Evolutionary conservation across 2,113 vertebrate genomes (phyloP).

Genomic region (Nestor notabilis): DNA sequence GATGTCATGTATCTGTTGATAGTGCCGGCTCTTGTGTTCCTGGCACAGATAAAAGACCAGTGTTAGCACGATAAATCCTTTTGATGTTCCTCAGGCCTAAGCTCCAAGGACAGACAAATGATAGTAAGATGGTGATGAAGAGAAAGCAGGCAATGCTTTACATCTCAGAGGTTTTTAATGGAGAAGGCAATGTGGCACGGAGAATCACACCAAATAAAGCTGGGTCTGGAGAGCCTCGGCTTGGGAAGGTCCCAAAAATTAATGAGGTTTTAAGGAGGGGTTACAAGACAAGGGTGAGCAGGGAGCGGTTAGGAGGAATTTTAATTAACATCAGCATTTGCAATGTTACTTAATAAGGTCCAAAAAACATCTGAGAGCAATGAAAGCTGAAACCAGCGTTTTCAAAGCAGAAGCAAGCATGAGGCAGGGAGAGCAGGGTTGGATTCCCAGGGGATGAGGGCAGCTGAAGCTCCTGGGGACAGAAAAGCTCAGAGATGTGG

Average conservation of each 20-base stretch:
- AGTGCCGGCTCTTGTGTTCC: accelerated
- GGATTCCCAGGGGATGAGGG: not conserved
- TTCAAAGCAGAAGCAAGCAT: not conserved
- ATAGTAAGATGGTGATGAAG: not conserved
- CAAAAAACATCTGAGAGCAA: constrained; percentile 20
- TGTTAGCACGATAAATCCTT: not conserved
- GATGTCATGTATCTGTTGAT: accelerated
- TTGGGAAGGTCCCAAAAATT: constrained; percentile 37
- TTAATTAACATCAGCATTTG: constrained; percentile 38
- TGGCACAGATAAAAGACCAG: not conserved
- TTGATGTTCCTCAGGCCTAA: not conserved
- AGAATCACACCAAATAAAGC: not conserved
- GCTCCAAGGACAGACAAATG: not conserved
- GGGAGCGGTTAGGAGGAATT: constrained; percentile 46
- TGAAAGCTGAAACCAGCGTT: not conserved
- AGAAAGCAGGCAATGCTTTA: not conserved
- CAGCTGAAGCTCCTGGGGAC: not conserved
- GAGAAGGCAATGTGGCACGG: not conserved
- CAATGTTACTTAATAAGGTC: constrained; percentile 4
- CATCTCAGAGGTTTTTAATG: not conserved
- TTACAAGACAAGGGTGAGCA: not conserved
- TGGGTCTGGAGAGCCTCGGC: not conserved
- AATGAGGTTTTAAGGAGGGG: constrained; percentile 49
- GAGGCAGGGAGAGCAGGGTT: not conserved
- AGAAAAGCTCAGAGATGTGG: not conserved